Conservation (phyloP, 2,797 vertebrate genomes). For the Cuculus canorus region DNA sequence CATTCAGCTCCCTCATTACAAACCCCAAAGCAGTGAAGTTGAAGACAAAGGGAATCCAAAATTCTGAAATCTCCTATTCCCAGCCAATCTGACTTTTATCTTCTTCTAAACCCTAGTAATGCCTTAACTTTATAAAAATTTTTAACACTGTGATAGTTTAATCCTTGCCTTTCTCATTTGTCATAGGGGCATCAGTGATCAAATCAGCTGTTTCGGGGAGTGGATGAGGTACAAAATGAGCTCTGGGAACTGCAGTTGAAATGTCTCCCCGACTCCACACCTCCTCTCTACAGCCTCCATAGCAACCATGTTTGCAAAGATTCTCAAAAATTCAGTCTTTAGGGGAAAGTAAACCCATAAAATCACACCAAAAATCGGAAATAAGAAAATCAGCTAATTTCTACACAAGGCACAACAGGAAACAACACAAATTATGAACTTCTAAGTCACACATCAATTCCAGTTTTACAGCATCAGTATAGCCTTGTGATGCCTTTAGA, state of each 20-base stretch:
- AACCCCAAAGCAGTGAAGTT: not conserved
- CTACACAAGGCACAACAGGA: not conserved
- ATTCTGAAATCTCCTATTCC: not conserved
- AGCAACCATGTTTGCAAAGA: slow-evolving; percentile 31
- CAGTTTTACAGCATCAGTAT: slow-evolving; percentile 6
- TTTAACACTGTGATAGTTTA: not conserved
- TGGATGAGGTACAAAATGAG: not conserved
- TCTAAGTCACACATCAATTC: not conserved
- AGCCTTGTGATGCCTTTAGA: slow-evolving; percentile 1
- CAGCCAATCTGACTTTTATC: not conserved
- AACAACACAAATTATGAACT: not conserved
- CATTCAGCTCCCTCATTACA: not conserved
- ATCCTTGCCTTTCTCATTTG: not conserved
- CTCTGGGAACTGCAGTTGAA: not conserved
- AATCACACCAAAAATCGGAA: not conserved
- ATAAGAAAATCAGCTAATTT: not conserved
- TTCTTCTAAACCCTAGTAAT: not conserved
- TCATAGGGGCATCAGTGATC: not conserved
- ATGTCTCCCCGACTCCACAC: not conserved
- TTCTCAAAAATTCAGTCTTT: slow-evolving; percentile 11
- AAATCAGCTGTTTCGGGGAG: not conserved
- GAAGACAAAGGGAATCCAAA: not conserved
- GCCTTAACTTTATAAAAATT: not conserved
- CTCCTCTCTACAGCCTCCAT: slow-evolving; percentile 44
- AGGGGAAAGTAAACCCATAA: not conserved